A percentile compares a stretch with the other conserved stretches of the same genome.
phyloP scores from a whole-genome alignment of 92 coral and sea anemone species.

The Pocillopora grandis region DNA sequence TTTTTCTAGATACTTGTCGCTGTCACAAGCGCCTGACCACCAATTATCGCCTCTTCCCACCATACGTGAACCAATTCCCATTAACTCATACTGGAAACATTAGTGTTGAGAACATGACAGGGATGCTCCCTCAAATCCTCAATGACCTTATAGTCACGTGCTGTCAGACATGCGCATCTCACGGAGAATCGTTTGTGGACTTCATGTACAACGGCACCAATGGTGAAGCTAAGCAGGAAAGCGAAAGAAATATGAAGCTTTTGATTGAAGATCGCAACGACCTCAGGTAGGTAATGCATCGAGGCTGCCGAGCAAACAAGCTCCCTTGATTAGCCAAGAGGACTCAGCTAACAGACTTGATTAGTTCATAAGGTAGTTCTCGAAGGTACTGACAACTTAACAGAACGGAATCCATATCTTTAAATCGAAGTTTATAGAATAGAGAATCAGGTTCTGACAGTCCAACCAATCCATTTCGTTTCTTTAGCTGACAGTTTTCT shows the following conservation, averaged over 20 bases:
- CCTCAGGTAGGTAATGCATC: not conserved
- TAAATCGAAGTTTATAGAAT: too few relatives aligned
- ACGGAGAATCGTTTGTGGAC: slow-evolving; percentile 78
- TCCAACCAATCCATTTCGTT: too few relatives aligned
- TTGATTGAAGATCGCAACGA: slow-evolving; percentile 55
- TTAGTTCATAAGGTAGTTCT: too few relatives aligned
- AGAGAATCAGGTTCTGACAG: too few relatives aligned
- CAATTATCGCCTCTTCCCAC: slow-evolving; percentile 77
- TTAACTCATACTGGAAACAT: not conserved
- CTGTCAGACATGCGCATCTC: slow-evolving; percentile 72
- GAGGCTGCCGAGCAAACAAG: not conserved
- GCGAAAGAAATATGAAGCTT: slow-evolving; percentile 53
- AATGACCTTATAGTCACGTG: slow-evolving; percentile 67
- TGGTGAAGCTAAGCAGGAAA: slow-evolving; percentile 51
- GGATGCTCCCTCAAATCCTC: slow-evolving; percentile 77
- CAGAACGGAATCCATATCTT: too few relatives aligned
- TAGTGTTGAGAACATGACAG: slow-evolving; percentile 59
- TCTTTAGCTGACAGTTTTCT: too few relatives aligned
- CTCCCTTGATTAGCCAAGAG: not conserved
- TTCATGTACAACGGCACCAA: slow-evolving; percentile 67
- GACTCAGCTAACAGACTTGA: too few relatives aligned
- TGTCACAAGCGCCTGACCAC: slow-evolving; percentile 70
- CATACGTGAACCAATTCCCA: slow-evolving; percentile 57
- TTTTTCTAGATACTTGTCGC: slow-evolving; percentile 73
- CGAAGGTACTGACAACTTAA: too few relatives aligned